Percentiles rank a stretch among this genome's conserved stretches.
Conservation (phyloP, 2,888 invertebrate genomes). For the Sepioteuthis lessoniana region DNA sequence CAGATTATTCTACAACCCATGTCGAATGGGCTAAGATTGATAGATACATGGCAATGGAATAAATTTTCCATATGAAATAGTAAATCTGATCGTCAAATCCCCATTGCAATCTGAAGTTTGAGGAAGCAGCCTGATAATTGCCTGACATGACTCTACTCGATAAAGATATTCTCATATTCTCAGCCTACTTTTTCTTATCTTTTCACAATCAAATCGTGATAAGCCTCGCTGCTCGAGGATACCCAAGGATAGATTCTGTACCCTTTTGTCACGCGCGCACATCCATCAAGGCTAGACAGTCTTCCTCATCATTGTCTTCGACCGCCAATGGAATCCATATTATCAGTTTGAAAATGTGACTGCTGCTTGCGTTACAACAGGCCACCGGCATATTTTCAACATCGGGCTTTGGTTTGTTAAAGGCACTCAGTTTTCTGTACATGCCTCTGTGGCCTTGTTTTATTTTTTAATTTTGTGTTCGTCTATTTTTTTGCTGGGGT, state of each 20-base stretch:
- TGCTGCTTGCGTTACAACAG: neutral
- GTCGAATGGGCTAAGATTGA: no score
- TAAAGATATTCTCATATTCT: neutral
- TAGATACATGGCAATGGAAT: no score
- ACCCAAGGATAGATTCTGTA: neutral
- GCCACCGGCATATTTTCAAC: neutral
- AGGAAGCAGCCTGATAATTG: neutral
- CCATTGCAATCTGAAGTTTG: no score
- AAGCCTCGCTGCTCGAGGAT: neutral
- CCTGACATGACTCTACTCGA: neutral
- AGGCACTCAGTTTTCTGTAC: neutral
- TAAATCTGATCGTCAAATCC: no score
- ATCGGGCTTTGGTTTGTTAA: neutral
- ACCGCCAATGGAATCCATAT: neutral
- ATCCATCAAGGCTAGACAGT: slow-evolving; percentile 33
- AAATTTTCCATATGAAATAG: no score
- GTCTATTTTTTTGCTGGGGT: no score
- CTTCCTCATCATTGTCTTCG: neutral
- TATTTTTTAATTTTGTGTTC: no score
- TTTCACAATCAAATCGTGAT: neutral
- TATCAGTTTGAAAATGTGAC: neutral
- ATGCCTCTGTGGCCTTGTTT: no score
- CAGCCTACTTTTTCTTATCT: neutral
- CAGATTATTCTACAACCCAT: no score
- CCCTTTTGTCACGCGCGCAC: neutral